Conservation (phyloP, 2,888 invertebrate species). For the Drosophila recens region DNA sequence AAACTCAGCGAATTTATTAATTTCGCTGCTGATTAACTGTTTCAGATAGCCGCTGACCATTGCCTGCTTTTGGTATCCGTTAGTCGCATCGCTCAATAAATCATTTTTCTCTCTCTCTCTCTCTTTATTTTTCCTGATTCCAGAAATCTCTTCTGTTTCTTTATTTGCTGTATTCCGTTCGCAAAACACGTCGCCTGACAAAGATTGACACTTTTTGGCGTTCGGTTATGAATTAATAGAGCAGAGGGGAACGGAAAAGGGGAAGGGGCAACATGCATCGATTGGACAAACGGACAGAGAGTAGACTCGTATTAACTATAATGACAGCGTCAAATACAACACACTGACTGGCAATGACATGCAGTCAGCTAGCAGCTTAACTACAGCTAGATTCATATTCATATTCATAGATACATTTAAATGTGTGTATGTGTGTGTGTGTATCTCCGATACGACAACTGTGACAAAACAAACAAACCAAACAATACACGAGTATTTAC, state of each 20-base stretch:
- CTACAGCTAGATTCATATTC: slow-evolving; percentile 25
- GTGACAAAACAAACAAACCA: slow-evolving; percentile 27
- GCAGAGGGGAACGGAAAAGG: neutral
- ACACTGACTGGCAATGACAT: slow-evolving; percentile 59
- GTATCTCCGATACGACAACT: slow-evolving; percentile 30
- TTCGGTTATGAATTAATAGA: slow-evolving; percentile 5
- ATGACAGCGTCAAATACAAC: slow-evolving; percentile 62
- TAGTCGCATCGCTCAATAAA: slow-evolving; percentile 72
- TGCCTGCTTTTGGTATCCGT: slow-evolving; percentile 65
- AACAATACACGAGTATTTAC: slow-evolving; percentile 6
- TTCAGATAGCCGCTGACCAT: slow-evolving; percentile 72
- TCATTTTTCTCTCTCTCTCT: slow-evolving; percentile 56
- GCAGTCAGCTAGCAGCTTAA: slow-evolving; percentile 28
- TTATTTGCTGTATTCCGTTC: neutral
- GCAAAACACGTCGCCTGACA: slow-evolving; percentile 22
- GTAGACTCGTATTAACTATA: slow-evolving; percentile 45
- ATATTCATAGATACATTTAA: slow-evolving; percentile 8
- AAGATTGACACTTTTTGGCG: slow-evolving; percentile 63
- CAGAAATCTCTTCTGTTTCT: slow-evolving; percentile 47
- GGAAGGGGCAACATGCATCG: slow-evolving; percentile 25
- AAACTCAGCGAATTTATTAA: slow-evolving; percentile 81
- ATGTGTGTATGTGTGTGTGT: no score
- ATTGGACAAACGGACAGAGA: slow-evolving; percentile 31
- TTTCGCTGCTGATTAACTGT: slow-evolving; percentile 79
- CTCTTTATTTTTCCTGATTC: slow-evolving; percentile 3